Percentiles rank a stretch among this genome's conserved stretches.
phyloP scores from a whole-genome alignment of 2,797 vertebrate genomes.

The Xiphophorus birchmanni region DNA sequence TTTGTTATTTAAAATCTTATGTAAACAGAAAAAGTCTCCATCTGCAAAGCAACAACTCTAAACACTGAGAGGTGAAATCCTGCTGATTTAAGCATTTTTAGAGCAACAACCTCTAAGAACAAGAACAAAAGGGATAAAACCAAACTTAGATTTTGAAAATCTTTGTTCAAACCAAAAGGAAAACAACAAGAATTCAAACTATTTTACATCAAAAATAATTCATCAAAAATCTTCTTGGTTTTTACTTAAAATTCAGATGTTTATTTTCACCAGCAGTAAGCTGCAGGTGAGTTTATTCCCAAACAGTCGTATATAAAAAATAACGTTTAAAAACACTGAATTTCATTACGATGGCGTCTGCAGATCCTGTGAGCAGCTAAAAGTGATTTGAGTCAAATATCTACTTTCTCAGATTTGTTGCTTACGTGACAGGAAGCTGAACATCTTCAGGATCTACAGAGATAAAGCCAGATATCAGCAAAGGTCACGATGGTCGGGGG shows the following conservation, averaged over 20 bases:
- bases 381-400: not conserved
- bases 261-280: not conserved
- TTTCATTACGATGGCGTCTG: not conserved
- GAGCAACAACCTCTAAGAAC: not conserved
- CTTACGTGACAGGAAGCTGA: not conserved
- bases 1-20: too few relatives aligned
- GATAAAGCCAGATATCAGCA: not conserved
- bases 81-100: not conserved
- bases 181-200: not conserved
- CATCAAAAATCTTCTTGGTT: not conserved
- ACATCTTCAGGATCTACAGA: not conserved
- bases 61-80: not conserved
- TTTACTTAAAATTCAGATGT: not conserved
- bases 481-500: not conserved
- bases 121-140: not conserved
- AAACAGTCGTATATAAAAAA: not conserved
- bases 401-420: constrained; percentile 2
- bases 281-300: not conserved
- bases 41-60: not conserved
- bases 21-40: too few relatives aligned
- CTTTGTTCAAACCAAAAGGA: not conserved
- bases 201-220: not conserved
- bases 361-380: not conserved
- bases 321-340: not conserved
- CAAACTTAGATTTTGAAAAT: not conserved